Percentiles rank a stretch among this genome's conserved stretches.
Evolutionary conservation across 2,888 invertebrate species (phyloP).

Genomic region (Drosophila mimetica): DNA sequence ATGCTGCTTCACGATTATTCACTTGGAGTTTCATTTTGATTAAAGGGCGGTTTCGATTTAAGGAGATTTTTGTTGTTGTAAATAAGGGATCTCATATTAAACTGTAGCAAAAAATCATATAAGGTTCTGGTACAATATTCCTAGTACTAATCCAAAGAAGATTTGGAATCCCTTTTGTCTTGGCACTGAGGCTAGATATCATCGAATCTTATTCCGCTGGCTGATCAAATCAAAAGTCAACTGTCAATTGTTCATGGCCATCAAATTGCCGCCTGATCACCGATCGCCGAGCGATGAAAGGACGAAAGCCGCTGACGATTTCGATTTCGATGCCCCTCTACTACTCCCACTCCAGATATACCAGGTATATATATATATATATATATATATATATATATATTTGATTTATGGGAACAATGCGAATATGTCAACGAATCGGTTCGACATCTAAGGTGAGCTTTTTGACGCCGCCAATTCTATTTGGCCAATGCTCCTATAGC

Average conservation of each 20-base stretch:
- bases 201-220: background rate
- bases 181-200: background rate
- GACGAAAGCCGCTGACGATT: conserved; percentile 54
- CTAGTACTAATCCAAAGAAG: too few species aligned
- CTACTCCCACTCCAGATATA: conserved; percentile 22
- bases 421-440: conserved; percentile 56
- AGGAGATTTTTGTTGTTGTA: too few species aligned
- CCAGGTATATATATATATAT: background rate
- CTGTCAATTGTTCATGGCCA: conserved; percentile 76
- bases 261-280: conserved; percentile 71
- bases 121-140: too few species aligned
- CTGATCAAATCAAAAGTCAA: conserved; percentile 32
- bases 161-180: background rate
- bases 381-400: conserved; percentile 4
- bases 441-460: conserved; percentile 72
- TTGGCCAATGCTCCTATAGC: conserved; percentile 34
- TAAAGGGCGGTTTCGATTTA: conserved; percentile 1
- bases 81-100: too few species aligned
- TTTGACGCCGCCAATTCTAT: conserved; percentile 79
- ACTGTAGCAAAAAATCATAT: too few species aligned
- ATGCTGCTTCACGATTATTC: background rate
- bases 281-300: conserved; percentile 56
- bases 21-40: conserved; percentile 9
- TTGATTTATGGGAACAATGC: conserved; percentile 63
- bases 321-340: conserved; percentile 1